Percentiles rank a stretch among this genome's conserved stretches.
Evolutionary conservation across 2,888 invertebrate genomes (phyloP).

Genomic region (Rhamnusium bicolor): DNA sequence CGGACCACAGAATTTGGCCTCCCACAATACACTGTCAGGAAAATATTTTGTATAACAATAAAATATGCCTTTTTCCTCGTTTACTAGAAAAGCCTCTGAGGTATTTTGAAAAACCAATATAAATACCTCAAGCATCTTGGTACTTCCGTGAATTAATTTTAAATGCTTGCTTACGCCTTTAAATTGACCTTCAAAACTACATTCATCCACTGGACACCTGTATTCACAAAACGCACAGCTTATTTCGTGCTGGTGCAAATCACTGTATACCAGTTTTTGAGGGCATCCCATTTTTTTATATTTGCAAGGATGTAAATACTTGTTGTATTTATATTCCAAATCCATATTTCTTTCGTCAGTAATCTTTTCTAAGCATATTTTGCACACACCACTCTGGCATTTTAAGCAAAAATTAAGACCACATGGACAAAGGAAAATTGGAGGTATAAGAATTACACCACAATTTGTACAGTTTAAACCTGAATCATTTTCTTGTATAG

Average conservation of each 20-base stretch:
- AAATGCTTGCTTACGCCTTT: constrained; percentile 56
- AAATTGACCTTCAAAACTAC: constrained; percentile 53
- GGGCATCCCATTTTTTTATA: constrained; percentile 58
- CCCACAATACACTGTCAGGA: constrained; percentile 53
- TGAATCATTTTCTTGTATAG: constrained; percentile 52
- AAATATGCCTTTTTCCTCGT: constrained; percentile 59
- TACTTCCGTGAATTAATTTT: constrained; percentile 59
- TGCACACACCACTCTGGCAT: constrained; percentile 54
- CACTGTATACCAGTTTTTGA: constrained; percentile 54
- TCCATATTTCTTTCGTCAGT: constrained; percentile 55
- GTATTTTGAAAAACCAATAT: constrained; percentile 59
- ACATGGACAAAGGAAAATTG: constrained; percentile 58
- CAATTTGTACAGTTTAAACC: constrained; percentile 55
- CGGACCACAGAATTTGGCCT: constrained; percentile 59
- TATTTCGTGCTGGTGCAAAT: constrained; percentile 55
- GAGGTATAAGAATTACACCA: constrained; percentile 53
- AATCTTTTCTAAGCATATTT: constrained; percentile 52
- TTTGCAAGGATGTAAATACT: constrained; percentile 54
- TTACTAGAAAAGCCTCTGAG: constrained; percentile 55
- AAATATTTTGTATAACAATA: constrained; percentile 44
- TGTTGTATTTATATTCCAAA: constrained; percentile 57
- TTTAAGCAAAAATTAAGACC: constrained; percentile 58
- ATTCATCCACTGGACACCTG: constrained; percentile 56
- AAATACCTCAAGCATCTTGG: constrained; percentile 53
- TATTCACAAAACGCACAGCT: constrained; percentile 60